These are phyloP conservation scores for Eciton burchellii DNA, from an alignment of 1,140 invertebrate species.

Conservation along the genomic window DNA sequence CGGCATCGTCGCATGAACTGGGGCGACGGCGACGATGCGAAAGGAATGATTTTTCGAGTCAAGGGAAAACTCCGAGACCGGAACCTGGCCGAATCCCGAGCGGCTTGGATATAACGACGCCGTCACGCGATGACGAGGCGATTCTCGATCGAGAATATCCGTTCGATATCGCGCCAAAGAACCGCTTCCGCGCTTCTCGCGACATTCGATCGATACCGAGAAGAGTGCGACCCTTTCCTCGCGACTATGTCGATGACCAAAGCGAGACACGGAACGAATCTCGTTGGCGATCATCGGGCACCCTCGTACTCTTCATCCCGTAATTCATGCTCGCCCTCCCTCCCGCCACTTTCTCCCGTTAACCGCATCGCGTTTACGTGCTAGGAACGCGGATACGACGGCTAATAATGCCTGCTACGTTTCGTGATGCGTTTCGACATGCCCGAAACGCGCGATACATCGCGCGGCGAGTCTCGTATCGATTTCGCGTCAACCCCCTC, in stretches of 20 bases:
- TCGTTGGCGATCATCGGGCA: constrained; percentile 30
- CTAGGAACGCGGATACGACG: constrained; percentile 9
- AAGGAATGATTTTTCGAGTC: constrained; percentile 4
- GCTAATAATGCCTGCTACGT: constrained; percentile 30
- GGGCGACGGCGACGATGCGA: neutral
- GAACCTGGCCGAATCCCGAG: too few species aligned
- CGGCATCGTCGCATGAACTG: neutral
- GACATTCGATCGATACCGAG: neutral
- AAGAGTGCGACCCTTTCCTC: neutral
- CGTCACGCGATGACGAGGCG: neutral
- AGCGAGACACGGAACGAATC: constrained; percentile 14
- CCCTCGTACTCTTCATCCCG: neutral
- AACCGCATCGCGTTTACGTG: constrained; percentile 14
- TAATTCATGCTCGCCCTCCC: neutral
- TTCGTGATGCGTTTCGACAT: constrained; percentile 16
- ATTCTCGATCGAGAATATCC: neutral
- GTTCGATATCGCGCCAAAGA: neutral
- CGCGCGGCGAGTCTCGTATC: constrained; percentile 10
- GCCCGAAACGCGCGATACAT: constrained; percentile 26
- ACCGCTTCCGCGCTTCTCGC: neutral
- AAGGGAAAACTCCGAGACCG: neutral
- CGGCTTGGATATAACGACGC: too few species aligned
- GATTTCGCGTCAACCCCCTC: constrained; percentile 35
- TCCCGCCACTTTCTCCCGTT: neutral
- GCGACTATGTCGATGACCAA: neutral